Percentiles rank a stretch among this genome's conserved stretches.
Conservation (phyloP, 2,888 invertebrate genomes). For the Pyralis farinalis region DNA sequence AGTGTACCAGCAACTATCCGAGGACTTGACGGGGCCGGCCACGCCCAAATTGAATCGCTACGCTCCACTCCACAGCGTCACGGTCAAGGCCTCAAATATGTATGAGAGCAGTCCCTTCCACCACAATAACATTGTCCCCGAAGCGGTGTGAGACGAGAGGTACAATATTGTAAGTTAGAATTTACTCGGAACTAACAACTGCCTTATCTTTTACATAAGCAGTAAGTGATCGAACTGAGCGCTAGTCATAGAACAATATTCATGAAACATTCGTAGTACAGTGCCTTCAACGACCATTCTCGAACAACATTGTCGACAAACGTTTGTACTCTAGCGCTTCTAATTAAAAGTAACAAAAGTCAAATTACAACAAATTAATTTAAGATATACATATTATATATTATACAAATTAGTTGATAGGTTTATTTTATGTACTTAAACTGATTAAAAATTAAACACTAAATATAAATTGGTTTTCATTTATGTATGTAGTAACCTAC, state of each 20-base stretch:
- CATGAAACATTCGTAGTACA: slow-evolving; percentile 48
- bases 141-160: slow-evolving; percentile 74
- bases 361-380: slow-evolving; percentile 80
- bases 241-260: slow-evolving; percentile 70
- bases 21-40: slow-evolving; percentile 85
- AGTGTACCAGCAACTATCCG: slow-evolving; percentile 89
- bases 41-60: slow-evolving; percentile 86
- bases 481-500: neutral
- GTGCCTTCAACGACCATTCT: slow-evolving; percentile 63
- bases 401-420: slow-evolving; percentile 80
- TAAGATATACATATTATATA: slow-evolving; percentile 81
- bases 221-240: slow-evolving; percentile 74
- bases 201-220: slow-evolving; percentile 69
- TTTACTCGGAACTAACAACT: slow-evolving; percentile 61
- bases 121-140: slow-evolving; percentile 83
- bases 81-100: slow-evolving; percentile 67
- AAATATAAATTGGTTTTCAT: slow-evolving; percentile 24
- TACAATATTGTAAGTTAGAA: slow-evolving; percentile 43
- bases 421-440: slow-evolving; percentile 81
- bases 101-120: slow-evolving; percentile 84
- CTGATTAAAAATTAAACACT: slow-evolving; percentile 77
- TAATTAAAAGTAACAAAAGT: slow-evolving; percentile 74
- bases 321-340: slow-evolving; percentile 69
- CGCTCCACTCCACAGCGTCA: slow-evolving; percentile 76
- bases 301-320: slow-evolving; percentile 60